Conservation (phyloP, 2,797 vertebrate genomes). For the Spondyliosoma cantharus region DNA sequence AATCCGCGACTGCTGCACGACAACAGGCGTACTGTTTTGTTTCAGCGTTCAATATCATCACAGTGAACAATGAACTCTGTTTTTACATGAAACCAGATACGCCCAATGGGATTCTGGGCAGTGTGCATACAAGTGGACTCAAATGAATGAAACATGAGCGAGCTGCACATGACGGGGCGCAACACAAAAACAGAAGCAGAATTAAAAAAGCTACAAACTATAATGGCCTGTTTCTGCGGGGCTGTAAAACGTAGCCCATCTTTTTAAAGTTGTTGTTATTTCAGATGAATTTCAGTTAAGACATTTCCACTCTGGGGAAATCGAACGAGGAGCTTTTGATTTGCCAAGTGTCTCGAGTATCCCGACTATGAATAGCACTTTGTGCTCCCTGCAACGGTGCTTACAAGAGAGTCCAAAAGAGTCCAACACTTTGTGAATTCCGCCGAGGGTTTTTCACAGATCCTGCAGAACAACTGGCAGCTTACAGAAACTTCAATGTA, state of each 20-base stretch:
- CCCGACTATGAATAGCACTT: slow-evolving; percentile 72
- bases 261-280: slow-evolving; percentile 41
- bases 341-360: slow-evolving; percentile 69
- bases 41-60: slow-evolving; percentile 78
- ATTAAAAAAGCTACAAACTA: slow-evolving; percentile 22
- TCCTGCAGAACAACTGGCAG: slow-evolving; percentile 34
- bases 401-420: slow-evolving; percentile 55
- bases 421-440: slow-evolving; percentile 60
- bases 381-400: slow-evolving; percentile 62
- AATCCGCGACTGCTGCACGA: slow-evolving; percentile 68
- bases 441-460: slow-evolving; percentile 36
- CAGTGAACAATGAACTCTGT: slow-evolving; percentile 83
- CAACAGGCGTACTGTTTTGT: slow-evolving; percentile 82
- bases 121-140: slow-evolving; percentile 61
- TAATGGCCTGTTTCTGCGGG: not conserved
- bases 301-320: slow-evolving; percentile 45
- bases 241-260: not conserved
- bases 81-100: slow-evolving; percentile 83
- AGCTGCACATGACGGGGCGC: slow-evolving; percentile 28
- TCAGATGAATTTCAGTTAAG: slow-evolving; percentile 27
- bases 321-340: slow-evolving; percentile 39
- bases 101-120: slow-evolving; percentile 66
- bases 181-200: slow-evolving; percentile 30
- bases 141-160: slow-evolving; percentile 79
- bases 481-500: slow-evolving; percentile 36